These are phyloP conservation scores for Lumbricus terrestris DNA, from an alignment of 2,888 invertebrate genomes.

Conservation along the genomic window DNA sequence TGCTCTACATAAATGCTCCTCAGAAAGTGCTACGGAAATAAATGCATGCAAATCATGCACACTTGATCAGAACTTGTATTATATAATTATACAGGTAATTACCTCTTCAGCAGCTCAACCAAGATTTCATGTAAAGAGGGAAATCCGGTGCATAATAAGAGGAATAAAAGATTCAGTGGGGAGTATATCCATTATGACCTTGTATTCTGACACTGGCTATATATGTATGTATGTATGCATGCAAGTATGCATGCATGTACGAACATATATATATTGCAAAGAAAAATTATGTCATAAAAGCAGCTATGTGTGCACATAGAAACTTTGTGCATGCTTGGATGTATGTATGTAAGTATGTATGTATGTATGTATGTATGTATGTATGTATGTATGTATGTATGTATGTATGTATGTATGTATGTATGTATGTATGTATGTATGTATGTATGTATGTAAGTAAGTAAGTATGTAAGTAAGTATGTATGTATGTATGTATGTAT, in stretches of 20 bases:
- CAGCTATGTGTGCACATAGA: too few relatives aligned
- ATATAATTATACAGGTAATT: neutral
- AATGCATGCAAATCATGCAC: neutral
- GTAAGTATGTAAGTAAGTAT: slow-evolving; percentile 21
- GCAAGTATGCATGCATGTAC: too few relatives aligned
- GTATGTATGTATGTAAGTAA: slow-evolving; percentile 19
- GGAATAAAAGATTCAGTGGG: neutral
- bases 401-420: slow-evolving; percentile 19
- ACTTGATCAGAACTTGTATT: neutral
- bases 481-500: slow-evolving; percentile 18
- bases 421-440: slow-evolving; percentile 21
- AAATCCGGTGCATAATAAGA: neutral
- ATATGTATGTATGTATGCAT: neutral
- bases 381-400: slow-evolving; percentile 23
- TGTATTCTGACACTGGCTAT: neutral
- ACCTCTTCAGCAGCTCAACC: neutral
- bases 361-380: neutral
- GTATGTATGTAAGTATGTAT: neutral
- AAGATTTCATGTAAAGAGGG: neutral
- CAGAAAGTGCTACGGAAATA: too few relatives aligned
- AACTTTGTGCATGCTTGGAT: too few relatives aligned
- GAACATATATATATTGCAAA: neutral
- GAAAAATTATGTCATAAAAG: too few relatives aligned
- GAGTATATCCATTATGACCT: too few relatives aligned
- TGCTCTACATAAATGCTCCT: neutral